Evolutionary conservation across 2,113 vertebrate species (phyloP).

Genomic region (Brachionichthys hirsutus): DNA sequence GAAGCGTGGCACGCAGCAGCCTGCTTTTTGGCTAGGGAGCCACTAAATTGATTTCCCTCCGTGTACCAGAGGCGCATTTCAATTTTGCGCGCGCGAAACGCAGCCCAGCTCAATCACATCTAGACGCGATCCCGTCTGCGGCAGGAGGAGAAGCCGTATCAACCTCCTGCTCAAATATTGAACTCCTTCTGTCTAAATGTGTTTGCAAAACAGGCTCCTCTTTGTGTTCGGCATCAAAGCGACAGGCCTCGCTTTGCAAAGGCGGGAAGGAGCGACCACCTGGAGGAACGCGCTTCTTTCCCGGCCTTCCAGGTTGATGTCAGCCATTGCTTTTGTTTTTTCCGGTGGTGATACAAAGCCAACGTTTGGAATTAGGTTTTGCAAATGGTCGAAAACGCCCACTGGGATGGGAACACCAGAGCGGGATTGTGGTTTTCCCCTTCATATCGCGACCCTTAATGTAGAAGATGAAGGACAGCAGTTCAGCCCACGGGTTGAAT

Average conservation of each 20-base stretch:
- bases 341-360: background rate
- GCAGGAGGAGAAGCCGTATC: slow-evolving; percentile 14
- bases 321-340: slow-evolving; percentile 1
- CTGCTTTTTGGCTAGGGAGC: slow-evolving; percentile 26
- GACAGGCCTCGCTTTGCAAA: slow-evolving; percentile 3
- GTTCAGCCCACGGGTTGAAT: slow-evolving; percentile 35
- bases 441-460: background rate
- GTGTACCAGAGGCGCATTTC: slow-evolving; percentile 41
- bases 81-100: slow-evolving; percentile 41
- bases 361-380: slow-evolving; percentile 7
- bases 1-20: slow-evolving; percentile 21
- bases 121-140: slow-evolving; percentile 35
- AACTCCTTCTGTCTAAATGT: slow-evolving; percentile 10
- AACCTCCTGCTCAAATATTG: slow-evolving; percentile 12
- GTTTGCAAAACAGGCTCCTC: slow-evolving; percentile 12
- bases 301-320: too few relatives aligned
- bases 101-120: slow-evolving; percentile 39
- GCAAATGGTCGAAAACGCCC: background rate
- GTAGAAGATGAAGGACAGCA: slow-evolving; percentile 27
- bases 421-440: slow-evolving; percentile 5
- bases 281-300: too few relatives aligned
- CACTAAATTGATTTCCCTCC: slow-evolving; percentile 39
- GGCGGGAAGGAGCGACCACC: too few relatives aligned
- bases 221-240: background rate
- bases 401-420: slow-evolving; percentile 5